phyloP scores from a whole-genome alignment of 1,140 invertebrate species.

The Parapsyche elsis region DNA sequence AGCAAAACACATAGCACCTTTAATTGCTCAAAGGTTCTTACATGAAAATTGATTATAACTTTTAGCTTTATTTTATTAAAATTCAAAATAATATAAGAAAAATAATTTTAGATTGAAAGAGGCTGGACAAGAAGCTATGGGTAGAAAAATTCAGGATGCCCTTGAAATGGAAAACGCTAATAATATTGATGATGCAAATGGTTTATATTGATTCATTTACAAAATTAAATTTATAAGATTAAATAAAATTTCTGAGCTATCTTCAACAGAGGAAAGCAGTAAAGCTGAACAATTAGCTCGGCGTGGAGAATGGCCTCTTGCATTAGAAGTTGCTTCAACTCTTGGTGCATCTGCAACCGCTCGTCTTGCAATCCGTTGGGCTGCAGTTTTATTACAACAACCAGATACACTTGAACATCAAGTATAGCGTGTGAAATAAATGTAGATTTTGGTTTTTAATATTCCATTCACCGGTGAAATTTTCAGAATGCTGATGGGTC shows the following conservation, averaged over 20 bases:
- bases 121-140: constrained; percentile 53
- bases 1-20: constrained; percentile 46
- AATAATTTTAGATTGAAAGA: constrained; percentile 49
- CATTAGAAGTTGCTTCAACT: constrained; percentile 50
- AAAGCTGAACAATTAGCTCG: constrained; percentile 49
- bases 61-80: not conserved
- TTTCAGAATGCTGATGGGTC: constrained; percentile 49
- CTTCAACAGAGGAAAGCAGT: constrained; percentile 42
- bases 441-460: too few species aligned
- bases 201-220: not conserved
- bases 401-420: constrained; percentile 48
- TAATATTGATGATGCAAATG: constrained; percentile 38
- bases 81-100: too few species aligned
- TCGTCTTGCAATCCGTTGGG: constrained; percentile 47
- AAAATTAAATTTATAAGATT: not conserved
- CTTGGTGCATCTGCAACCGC: constrained; percentile 33
- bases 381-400: constrained; percentile 47
- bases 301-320: constrained; percentile 51
- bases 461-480: not conserved
- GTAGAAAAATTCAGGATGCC: constrained; percentile 44
- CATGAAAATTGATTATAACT: not conserved
- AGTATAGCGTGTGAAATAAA: constrained; percentile 68
- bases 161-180: constrained; percentile 39
- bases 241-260: not conserved
- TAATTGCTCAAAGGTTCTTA: constrained; percentile 52